A percentile compares a stretch with the other conserved stretches of the same genome.
Conservation (phyloP, 2,797 vertebrate species). For the Sarcoramphus papa region DNA sequence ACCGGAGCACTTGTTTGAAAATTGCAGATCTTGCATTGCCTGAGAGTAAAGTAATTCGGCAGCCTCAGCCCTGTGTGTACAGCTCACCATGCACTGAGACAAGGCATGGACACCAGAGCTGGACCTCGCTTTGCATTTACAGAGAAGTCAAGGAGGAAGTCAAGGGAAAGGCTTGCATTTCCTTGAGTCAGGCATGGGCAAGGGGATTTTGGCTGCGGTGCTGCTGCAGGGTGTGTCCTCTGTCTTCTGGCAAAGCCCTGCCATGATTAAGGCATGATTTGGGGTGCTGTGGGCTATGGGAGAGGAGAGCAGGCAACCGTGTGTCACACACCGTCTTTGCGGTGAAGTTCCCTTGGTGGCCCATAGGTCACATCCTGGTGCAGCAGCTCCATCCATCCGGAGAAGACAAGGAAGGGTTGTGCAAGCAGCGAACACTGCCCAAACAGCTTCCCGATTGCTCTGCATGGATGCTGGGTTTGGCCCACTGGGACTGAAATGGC, state of each 20-base stretch:
- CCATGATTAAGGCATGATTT: neutral
- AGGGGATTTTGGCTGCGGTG: neutral
- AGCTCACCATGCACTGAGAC: neutral
- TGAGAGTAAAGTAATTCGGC: neutral
- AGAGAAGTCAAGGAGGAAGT: neutral
- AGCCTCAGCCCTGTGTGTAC: neutral
- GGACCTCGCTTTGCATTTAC: neutral
- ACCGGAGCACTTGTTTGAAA: neutral
- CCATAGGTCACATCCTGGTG: neutral
- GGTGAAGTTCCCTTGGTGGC: neutral
- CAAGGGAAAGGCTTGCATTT: neutral
- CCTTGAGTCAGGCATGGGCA: neutral
- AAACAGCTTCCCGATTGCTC: neutral
- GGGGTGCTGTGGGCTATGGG: neutral
- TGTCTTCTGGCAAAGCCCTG: neutral
- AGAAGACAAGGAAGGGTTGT: neutral
- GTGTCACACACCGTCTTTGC: neutral
- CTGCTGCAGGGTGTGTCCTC: neutral
- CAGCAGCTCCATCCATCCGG: neutral
- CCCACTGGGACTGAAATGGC: neutral
- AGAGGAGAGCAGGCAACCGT: neutral
- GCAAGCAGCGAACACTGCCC: fast-evolving
- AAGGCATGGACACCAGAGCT: neutral
- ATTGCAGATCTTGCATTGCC: neutral
- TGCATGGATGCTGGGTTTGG: neutral